These are phyloP conservation scores for Drosophila ananassae DNA, from an alignment of 1,140 invertebrate species.

Conservation along the genomic window DNA sequence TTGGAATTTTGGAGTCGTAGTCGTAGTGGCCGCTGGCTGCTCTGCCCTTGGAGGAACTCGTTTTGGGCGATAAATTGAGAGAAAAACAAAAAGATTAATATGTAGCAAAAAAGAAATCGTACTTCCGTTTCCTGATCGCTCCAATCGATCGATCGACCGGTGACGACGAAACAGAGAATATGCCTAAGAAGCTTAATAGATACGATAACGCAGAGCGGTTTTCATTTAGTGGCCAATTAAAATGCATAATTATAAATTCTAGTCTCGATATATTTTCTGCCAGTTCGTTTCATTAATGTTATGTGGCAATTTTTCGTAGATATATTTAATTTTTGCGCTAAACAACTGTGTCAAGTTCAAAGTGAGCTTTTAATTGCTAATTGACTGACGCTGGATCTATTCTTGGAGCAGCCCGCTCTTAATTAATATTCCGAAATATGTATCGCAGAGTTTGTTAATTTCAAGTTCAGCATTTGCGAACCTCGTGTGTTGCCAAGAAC, in stretches of 20 bases:
- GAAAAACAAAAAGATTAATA: slow-evolving; percentile 65
- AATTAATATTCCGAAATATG: slow-evolving; percentile 52
- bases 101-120: slow-evolving; percentile 46
- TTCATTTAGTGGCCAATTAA: slow-evolving; percentile 50
- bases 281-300: slow-evolving; percentile 19
- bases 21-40: slow-evolving; percentile 60
- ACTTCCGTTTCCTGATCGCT: slow-evolving; percentile 78
- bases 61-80: slow-evolving; percentile 54
- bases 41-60: slow-evolving; percentile 71
- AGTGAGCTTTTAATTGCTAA: slow-evolving; percentile 58
- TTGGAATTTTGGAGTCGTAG: slow-evolving; percentile 30
- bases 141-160: slow-evolving; percentile 39
- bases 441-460: slow-evolving; percentile 26
- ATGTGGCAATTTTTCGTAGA: slow-evolving; percentile 20
- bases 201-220: slow-evolving; percentile 34
- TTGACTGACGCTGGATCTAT: slow-evolving; percentile 54
- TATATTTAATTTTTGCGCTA: slow-evolving; percentile 32
- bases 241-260: slow-evolving; percentile 59
- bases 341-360: slow-evolving; percentile 74
- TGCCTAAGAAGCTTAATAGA: slow-evolving; percentile 49
- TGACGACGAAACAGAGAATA: slow-evolving; percentile 47
- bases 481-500: slow-evolving; percentile 52
- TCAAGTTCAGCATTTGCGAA: slow-evolving; percentile 63
- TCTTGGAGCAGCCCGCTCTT: slow-evolving; percentile 48
- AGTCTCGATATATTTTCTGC: slow-evolving; percentile 36